Evolutionary conservation across 2,888 invertebrate species (phyloP).

Genomic region (Prenolepis imparis): DNA sequence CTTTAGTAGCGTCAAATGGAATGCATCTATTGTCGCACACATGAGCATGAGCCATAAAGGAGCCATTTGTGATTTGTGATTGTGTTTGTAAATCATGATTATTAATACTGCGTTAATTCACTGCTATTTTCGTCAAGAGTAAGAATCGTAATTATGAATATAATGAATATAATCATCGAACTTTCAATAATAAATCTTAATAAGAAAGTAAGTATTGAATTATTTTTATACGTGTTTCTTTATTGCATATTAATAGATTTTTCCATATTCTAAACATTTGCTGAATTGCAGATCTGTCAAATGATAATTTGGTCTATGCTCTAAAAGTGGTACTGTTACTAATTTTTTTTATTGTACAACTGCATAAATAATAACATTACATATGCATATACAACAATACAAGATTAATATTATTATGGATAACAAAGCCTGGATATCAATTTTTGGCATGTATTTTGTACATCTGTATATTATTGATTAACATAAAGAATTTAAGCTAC

Average conservation of each 20-base stretch:
- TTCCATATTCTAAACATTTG: slow-evolving; percentile 13
- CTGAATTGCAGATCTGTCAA: slow-evolving; percentile 66
- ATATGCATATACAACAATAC: background rate
- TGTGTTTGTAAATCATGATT: slow-evolving; percentile 19
- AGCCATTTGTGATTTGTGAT: slow-evolving; percentile 26
- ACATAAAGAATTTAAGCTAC: background rate
- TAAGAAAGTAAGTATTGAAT: slow-evolving; percentile 2
- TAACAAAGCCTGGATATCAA: slow-evolving; percentile 22
- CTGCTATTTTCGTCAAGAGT: slow-evolving; percentile 20
- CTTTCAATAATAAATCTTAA: background rate
- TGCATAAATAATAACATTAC: slow-evolving; percentile 10
- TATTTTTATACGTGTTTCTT: background rate
- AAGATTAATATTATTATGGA: slow-evolving; percentile 12
- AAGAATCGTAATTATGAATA: slow-evolving; percentile 21
- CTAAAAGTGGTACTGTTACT: slow-evolving; percentile 59
- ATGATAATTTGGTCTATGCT: slow-evolving; percentile 68
- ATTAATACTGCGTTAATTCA: slow-evolving; percentile 29
- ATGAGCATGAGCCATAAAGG: no score
- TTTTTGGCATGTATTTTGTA: slow-evolving; percentile 30
- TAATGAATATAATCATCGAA: slow-evolving; percentile 28
- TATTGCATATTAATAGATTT: background rate
- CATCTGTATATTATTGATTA: slow-evolving; percentile 1
- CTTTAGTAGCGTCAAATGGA: background rate
- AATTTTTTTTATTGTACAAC: slow-evolving; percentile 28
- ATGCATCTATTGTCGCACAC: no score